Evolutionary conservation across 2,113 vertebrate species (phyloP), one percentile per base, ranked within the genome.

Genomic region (Actenoides lindsayi): DNA sequence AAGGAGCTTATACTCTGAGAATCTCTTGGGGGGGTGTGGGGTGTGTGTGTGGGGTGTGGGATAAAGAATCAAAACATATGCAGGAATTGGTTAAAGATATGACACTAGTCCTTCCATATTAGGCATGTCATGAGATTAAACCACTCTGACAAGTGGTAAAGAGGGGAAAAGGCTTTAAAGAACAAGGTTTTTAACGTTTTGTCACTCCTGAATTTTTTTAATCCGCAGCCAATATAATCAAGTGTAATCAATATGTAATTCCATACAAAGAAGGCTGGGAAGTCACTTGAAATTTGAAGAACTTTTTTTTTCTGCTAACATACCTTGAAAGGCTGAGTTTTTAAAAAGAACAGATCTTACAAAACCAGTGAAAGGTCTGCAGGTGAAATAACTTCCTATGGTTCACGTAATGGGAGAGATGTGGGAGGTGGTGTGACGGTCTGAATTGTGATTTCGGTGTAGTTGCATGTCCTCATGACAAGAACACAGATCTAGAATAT

Each of bases 361-460:
- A 51, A 76, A 85, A 41, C 3, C 13, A 24, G 23, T 62, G 81
- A 56, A 35, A 69, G 2, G 16, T 50, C 83, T 90, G 10, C 77
- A 60, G 63, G 37, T 77, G 50, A 93, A 91, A 62, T 51, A 33
- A 19, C 42, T 69, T 57, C 79, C 63, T 91, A 20, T 46, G 23
- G 10, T 95, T 85, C 19, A 19, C 7, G 39, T 85, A 91, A 93
- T 80, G 46, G 67, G 37, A 83, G 59, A 67, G 54, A 80, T 0
- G 46, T 91, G 46, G 82, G 91, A 93, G 84, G 59, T 77, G 33
- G 24, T 92, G 68, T 60, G 77, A 89, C 89, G 65, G 57, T 90
- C 71, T 63, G 67, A 93, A 39, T 88, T 2, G 12, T 87, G 74
- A 80, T 80, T 97, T 96, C 54, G 91, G 53, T 90, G 44, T 35